Evolutionary conservation across 2,113 vertebrate genomes (phyloP).

Genomic region (Mobula birostris): DNA sequence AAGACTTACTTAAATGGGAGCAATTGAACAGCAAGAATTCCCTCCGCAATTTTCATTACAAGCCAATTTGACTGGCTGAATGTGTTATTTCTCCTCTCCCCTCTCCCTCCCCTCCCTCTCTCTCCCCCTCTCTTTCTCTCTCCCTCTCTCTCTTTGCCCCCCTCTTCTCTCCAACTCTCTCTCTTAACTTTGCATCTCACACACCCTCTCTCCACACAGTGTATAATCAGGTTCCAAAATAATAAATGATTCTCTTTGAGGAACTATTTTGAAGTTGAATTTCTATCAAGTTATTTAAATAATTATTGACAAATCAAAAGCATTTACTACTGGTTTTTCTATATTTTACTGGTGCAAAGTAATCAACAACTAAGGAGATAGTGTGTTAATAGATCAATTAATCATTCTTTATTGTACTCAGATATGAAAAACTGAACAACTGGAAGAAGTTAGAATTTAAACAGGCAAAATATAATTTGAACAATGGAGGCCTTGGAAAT

Average conservation of each 20-base stretch:
- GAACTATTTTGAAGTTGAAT: neutral
- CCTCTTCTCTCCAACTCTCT: no score
- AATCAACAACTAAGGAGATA: neutral
- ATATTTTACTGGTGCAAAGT: neutral
- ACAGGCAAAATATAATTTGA: slow-evolving; percentile 70
- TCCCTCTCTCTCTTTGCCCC: no score
- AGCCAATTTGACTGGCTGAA: no score
- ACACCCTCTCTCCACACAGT: no score
- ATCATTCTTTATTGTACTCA: slow-evolving; percentile 71
- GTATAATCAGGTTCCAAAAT: neutral
- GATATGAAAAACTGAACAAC: slow-evolving; percentile 70
- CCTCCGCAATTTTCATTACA: no score
- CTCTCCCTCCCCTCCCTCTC: no score
- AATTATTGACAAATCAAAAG: neutral
- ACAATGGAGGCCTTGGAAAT: slow-evolving; percentile 70
- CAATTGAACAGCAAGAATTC: no score
- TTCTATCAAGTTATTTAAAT: neutral
- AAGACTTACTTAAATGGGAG: no score
- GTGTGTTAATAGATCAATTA: slow-evolving; percentile 55
- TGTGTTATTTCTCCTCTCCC: no score
- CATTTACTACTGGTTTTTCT: neutral
- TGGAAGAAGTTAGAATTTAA: slow-evolving; percentile 69
- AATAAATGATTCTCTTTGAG: neutral
- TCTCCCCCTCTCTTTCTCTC: no score
- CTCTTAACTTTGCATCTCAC: no score